Percentiles rank a stretch among this genome's conserved stretches.
These are phyloP conservation scores for Drosophila mimica DNA, from an alignment of 2,888 invertebrate genomes.

Conservation along the genomic window DNA sequence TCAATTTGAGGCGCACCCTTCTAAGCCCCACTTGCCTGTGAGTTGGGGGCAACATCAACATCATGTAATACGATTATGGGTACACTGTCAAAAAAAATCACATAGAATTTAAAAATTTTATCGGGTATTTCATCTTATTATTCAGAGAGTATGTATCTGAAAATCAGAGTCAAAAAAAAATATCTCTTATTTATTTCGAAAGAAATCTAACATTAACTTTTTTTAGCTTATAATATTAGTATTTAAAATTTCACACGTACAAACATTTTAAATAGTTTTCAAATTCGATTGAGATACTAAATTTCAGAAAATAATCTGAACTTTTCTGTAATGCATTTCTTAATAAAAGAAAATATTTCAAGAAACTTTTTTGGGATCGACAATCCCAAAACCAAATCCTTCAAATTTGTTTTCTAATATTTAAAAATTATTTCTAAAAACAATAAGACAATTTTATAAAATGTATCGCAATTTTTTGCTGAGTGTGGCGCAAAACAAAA, in stretches of 20 bases:
- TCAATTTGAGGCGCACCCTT: conserved; percentile 55
- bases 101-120: background rate
- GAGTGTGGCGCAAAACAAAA: conserved; percentile 41
- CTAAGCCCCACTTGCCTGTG: conserved; percentile 2
- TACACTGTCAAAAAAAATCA: background rate
- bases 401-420: background rate
- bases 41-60: conserved; percentile 30
- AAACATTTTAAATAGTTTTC: too few species aligned
- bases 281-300: background rate
- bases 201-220: fast-evolving
- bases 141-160: too few species aligned
- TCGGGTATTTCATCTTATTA: too few species aligned
- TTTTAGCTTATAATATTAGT: background rate
- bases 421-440: background rate
- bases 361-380: background rate
- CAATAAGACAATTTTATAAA: background rate
- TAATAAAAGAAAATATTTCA: background rate
- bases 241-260: too few species aligned
- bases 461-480: background rate
- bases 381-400: background rate
- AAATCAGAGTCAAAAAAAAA: too few species aligned
- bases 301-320: background rate
- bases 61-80: conserved; percentile 76
- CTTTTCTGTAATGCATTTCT: background rate
- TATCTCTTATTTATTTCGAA: too few species aligned